Conservation (phyloP, 2,797 vertebrate genomes). For the Xenops minutus region DNA sequence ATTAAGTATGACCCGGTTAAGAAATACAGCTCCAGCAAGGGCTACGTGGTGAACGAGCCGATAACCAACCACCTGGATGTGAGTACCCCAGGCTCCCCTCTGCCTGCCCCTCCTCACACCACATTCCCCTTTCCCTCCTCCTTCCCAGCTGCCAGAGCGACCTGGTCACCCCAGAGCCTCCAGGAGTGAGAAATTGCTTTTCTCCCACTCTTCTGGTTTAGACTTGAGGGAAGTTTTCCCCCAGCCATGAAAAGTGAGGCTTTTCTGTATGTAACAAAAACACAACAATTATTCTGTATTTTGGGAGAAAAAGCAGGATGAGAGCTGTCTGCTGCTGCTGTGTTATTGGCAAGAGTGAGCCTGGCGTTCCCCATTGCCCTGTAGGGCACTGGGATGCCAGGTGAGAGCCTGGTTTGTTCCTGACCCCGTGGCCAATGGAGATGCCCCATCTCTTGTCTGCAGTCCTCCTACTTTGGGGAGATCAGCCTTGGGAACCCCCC, state of each 20-base stretch:
- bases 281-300: background rate
- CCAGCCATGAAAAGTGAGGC: rapidly evolving
- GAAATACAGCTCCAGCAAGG: constrained; percentile 56
- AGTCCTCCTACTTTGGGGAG: constrained; percentile 72
- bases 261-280: background rate
- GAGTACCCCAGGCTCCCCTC: background rate
- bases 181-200: rapidly evolving
- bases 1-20: constrained; percentile 62
- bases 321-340: background rate
- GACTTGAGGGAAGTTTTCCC: background rate
- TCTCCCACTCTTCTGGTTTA: background rate
- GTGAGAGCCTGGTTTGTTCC: background rate
- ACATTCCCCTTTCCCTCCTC: background rate
- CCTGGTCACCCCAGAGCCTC: background rate
- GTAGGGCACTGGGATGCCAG: background rate
- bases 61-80: constrained; percentile 81
- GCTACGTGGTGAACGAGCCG: constrained; percentile 61
- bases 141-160: background rate
- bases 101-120: rapidly evolving
- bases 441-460: background rate
- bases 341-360: background rate
- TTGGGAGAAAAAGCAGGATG: rapidly evolving
- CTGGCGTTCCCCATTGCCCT: background rate
- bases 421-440: background rate
- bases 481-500: constrained; percentile 71